Conservation (phyloP, 1,140 invertebrate species). For the Lordiphosa collinella region DNA sequence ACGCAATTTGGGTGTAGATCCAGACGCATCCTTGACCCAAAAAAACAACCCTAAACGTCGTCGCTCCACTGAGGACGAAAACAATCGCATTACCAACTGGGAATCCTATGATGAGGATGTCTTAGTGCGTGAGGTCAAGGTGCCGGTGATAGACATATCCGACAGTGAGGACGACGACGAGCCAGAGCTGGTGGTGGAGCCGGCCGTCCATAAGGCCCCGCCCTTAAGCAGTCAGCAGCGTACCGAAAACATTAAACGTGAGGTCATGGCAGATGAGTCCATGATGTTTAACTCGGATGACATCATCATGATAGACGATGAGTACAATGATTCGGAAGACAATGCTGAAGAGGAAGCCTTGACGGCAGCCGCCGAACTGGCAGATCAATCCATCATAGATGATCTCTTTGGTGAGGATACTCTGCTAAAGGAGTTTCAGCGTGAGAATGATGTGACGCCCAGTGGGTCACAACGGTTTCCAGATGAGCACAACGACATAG, state of each 20-base stretch:
- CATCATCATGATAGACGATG: constrained; percentile 71
- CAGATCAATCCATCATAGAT: constrained; percentile 53
- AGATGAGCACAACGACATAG: constrained; percentile 54
- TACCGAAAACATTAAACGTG: constrained; percentile 52
- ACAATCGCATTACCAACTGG: constrained; percentile 4
- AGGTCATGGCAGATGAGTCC: constrained; percentile 65
- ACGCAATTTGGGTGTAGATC: constrained; percentile 32
- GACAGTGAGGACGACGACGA: constrained; percentile 41
- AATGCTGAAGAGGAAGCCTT: neutral
- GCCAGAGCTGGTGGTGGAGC: neutral
- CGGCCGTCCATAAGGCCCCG: neutral
- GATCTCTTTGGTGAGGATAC: constrained; percentile 59
- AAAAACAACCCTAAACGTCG: constrained; percentile 24
- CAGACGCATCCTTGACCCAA: too few species aligned
- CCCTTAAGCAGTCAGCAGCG: constrained; percentile 36
- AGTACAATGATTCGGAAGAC: constrained; percentile 53
- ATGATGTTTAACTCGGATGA: constrained; percentile 44
- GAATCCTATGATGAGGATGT: constrained; percentile 50
- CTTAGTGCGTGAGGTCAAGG: constrained; percentile 8
- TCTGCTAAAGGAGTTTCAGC: constrained; percentile 56
- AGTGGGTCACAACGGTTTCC: constrained; percentile 23
- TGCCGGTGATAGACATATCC: constrained; percentile 21
- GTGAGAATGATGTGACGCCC: constrained; percentile 51
- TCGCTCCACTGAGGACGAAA: neutral
- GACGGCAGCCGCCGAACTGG: constrained; percentile 36